Conservation (phyloP, 2,888 invertebrate species). For the Oithona nana region DNA sequence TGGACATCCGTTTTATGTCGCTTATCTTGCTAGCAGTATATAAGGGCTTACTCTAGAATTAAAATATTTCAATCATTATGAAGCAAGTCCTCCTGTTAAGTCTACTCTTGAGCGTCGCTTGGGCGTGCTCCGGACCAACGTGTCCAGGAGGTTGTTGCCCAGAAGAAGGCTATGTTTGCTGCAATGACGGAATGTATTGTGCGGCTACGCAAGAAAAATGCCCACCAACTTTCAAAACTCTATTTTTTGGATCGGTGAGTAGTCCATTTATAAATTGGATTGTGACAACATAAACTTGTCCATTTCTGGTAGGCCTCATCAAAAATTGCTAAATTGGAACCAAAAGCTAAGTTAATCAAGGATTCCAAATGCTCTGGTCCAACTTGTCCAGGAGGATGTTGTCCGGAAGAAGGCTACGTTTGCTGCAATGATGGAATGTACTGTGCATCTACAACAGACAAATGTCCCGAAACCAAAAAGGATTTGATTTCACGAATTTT, state of each 20-base stretch:
- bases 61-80: no score
- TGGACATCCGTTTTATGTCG: no score
- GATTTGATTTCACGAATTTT: no score
- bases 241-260: no score
- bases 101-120: no score
- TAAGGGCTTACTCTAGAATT: no score
- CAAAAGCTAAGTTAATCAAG: no score
- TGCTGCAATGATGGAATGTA: background rate
- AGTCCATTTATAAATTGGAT: no score
- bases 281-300: no score
- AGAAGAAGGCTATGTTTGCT: background rate
- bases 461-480: background rate
- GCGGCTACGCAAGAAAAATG: background rate
- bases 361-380: background rate
- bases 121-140: background rate
- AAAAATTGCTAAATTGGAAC: no score
- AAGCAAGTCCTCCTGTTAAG: background rate
- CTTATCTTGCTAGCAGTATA: no score
- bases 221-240: background rate
- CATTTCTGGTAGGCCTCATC: no score
- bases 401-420: background rate
- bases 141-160: background rate
- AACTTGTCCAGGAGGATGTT: background rate
- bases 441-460: slow-evolving; percentile 20
- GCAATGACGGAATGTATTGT: background rate